Conservation (phyloP, 1,140 invertebrate genomes). For the Bombus confusus region DNA sequence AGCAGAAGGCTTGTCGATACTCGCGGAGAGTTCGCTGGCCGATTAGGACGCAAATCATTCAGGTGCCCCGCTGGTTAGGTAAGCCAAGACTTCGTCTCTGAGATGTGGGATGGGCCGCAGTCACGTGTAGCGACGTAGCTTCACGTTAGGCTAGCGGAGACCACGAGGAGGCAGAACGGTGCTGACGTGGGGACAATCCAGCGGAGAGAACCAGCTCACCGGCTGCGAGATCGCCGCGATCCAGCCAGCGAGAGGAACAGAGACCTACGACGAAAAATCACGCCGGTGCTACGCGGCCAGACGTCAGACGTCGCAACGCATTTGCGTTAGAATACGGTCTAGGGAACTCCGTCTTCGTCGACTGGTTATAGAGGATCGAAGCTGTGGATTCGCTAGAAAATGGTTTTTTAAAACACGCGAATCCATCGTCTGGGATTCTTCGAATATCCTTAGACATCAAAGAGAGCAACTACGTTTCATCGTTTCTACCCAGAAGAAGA, state of each 20-base stretch:
- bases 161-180: conserved; percentile 59
- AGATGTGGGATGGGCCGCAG: conserved; percentile 73
- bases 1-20: conserved; percentile 29
- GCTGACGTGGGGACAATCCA: conserved; percentile 71
- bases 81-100: conserved; percentile 61
- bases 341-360: conserved; percentile 11
- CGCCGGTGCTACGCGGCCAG: conserved; percentile 58
- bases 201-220: conserved; percentile 60
- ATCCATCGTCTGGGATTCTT: no score
- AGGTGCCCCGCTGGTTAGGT: conserved; percentile 71
- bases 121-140: conserved; percentile 76
- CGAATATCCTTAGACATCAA: no score
- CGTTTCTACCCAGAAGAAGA: no score
- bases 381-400: neutral
- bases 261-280: conserved; percentile 61
- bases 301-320: conserved; percentile 74
- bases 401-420: neutral
- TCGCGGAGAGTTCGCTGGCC: conserved; percentile 72
- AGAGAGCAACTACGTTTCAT: neutral
- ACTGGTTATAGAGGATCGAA: neutral
- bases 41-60: conserved; percentile 78
- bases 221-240: conserved; percentile 19
- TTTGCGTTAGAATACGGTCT: conserved; percentile 65
- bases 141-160: conserved; percentile 67
- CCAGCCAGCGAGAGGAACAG: neutral